These are phyloP conservation scores for Morpho achilles DNA, from an alignment of 2,888 invertebrate species.

Conservation along the genomic window DNA sequence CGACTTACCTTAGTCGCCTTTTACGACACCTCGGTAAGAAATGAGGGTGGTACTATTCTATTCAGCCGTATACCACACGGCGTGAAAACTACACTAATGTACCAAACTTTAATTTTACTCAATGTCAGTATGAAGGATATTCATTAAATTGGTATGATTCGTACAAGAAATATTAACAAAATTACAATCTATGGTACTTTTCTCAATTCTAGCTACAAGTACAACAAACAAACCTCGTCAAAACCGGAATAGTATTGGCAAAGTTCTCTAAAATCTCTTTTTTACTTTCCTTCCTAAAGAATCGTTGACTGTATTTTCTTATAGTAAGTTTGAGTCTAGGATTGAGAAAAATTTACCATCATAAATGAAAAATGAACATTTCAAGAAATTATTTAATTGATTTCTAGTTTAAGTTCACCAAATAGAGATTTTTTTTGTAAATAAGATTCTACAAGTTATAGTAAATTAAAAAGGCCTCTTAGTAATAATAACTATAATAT, in stretches of 20 bases:
- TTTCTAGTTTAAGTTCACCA: too few species aligned
- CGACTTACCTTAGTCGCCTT: too few species aligned
- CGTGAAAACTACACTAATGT: too few species aligned
- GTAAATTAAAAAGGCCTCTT: too few species aligned
- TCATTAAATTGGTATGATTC: too few species aligned
- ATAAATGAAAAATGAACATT: conserved; percentile 5
- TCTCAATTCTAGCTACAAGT: conserved; percentile 55
- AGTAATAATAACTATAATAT: too few species aligned
- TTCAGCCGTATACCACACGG: too few species aligned
- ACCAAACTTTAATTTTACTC: too few species aligned
- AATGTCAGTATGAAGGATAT: too few species aligned
- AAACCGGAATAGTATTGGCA: conserved; percentile 45
- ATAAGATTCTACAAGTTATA: too few species aligned
- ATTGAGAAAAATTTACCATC: conserved; percentile 51
- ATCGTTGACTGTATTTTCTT: conserved; percentile 37
- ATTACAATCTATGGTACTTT: conserved; percentile 26
- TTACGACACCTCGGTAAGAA: too few species aligned
- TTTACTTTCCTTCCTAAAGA: conserved; percentile 41
- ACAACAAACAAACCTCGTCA: conserved; percentile 52
- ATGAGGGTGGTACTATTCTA: too few species aligned
- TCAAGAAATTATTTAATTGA: neutral
- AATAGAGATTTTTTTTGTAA: neutral
- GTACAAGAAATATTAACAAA: neutral
- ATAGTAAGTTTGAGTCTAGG: conserved; percentile 52
- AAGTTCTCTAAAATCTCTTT: conserved; percentile 50